Evolutionary conservation across 2,797 vertebrate genomes (phyloP).

Genomic region (Masticophis lateralis): DNA sequence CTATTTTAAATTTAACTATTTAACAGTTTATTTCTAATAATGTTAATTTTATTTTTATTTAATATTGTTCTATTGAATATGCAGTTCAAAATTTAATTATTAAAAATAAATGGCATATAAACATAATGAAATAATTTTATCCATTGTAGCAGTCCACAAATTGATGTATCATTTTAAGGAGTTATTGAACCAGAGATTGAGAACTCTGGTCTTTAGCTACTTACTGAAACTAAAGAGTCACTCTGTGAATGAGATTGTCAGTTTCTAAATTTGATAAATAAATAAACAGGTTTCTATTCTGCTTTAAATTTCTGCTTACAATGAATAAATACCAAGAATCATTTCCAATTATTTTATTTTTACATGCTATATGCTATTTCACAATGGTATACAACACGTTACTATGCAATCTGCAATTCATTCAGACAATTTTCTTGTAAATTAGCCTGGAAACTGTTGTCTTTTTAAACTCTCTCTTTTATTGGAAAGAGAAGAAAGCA

Average conservation of each 20-base stretch:
- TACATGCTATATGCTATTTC: background rate
- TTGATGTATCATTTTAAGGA: background rate
- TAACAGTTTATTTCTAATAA: background rate
- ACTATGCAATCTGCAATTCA: background rate
- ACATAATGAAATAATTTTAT: background rate
- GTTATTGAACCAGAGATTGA: background rate
- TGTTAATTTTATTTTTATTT: background rate
- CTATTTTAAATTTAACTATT: background rate
- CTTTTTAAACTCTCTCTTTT: background rate
- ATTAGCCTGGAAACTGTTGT: background rate
- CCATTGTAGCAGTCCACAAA: background rate
- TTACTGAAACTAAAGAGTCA: background rate
- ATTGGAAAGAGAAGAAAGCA: background rate
- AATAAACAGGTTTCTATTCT: background rate
- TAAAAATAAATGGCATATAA: background rate
- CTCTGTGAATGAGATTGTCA: background rate
- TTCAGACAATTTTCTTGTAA: background rate
- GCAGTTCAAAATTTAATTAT: background rate
- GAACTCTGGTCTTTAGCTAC: background rate
- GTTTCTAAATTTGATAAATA: background rate
- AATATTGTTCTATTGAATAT: background rate
- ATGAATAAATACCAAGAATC: background rate
- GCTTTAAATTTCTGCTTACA: background rate
- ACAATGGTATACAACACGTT: background rate
- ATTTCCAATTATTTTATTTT: background rate